Percentiles rank a stretch among this genome's conserved stretches.
Evolutionary conservation across 1,140 invertebrate species (phyloP).

Genomic region (Temnothorax longispinosus): DNA sequence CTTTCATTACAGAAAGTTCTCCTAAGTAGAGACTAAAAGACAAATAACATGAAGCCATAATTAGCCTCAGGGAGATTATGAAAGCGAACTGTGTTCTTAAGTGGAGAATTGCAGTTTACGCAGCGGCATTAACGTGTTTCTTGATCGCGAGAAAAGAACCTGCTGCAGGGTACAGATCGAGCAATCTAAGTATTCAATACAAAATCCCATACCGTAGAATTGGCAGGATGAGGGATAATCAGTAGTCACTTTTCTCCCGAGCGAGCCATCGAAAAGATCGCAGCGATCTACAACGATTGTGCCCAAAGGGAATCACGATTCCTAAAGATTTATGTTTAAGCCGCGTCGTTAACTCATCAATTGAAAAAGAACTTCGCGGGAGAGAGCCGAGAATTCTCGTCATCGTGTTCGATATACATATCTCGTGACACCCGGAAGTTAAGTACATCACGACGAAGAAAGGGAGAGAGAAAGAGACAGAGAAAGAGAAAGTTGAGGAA

Average conservation of each 20-base stretch:
- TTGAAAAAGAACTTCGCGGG: neutral
- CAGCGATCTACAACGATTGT: conserved; percentile 28
- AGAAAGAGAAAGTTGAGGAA: conserved; percentile 75
- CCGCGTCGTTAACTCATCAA: conserved; percentile 12
- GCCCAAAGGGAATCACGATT: conserved; percentile 53
- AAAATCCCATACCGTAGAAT: neutral
- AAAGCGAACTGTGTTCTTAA: conserved; percentile 35
- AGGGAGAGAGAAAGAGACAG: conserved; percentile 20
- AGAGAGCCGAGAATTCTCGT: conserved; percentile 43
- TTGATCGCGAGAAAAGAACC: conserved; percentile 42
- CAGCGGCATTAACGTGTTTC: conserved; percentile 36
- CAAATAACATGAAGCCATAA: conserved; percentile 18
- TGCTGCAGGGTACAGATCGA: conserved; percentile 36
- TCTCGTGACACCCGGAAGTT: conserved; percentile 77
- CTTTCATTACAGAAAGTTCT: conserved; percentile 9
- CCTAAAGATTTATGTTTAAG: conserved; percentile 6
- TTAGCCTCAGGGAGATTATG: conserved; percentile 40
- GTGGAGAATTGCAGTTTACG: conserved; percentile 36
- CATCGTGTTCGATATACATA: conserved; percentile 58
- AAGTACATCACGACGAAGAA: conserved; percentile 72
- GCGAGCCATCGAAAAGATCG: conserved; percentile 19
- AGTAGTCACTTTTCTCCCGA: conserved; percentile 12
- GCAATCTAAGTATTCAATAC: neutral
- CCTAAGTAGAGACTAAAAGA: neutral
- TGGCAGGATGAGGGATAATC: conserved; percentile 1